Percentiles rank a stretch among this genome's conserved stretches.
phyloP scores from a whole-genome alignment of 2,888 invertebrate genomes.

The Polydrusus cervinus region DNA sequence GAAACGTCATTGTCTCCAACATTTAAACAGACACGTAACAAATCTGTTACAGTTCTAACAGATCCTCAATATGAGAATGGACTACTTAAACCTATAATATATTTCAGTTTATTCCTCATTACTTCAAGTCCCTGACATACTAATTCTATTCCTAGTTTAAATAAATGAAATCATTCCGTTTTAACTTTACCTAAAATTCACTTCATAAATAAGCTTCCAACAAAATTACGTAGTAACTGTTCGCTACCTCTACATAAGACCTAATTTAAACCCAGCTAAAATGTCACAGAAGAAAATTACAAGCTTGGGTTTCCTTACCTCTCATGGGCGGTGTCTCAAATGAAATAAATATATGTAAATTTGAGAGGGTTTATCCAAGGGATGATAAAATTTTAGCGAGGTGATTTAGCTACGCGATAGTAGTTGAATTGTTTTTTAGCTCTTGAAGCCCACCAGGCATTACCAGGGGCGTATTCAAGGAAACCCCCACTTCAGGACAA shows the following conservation, averaged over 20 bases:
- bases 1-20: too few relatives aligned
- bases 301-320: constrained; percentile 1
- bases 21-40: too few relatives aligned
- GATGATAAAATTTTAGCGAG: background rate
- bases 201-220: constrained; percentile 12
- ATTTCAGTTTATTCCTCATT: background rate
- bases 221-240: constrained; percentile 2
- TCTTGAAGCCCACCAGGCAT: too few relatives aligned
- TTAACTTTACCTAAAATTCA: background rate
- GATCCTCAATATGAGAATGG: too few relatives aligned
- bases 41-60: too few relatives aligned
- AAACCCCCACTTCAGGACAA: too few relatives aligned
- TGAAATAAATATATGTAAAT: constrained; percentile 3
- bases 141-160: background rate
- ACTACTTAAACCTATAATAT: too few relatives aligned
- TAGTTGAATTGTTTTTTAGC: background rate
- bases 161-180: background rate
- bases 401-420: background rate
- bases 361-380: background rate
- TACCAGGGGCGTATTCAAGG: too few relatives aligned
- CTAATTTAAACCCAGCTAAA: constrained; percentile 11
- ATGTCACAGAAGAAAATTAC: constrained; percentile 7
- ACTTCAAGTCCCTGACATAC: background rate
- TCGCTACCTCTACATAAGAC: background rate
- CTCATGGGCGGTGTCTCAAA: background rate